These are phyloP conservation scores for Stegana nigrithorax DNA, from an alignment of 2,888 invertebrate species.

Conservation along the genomic window DNA sequence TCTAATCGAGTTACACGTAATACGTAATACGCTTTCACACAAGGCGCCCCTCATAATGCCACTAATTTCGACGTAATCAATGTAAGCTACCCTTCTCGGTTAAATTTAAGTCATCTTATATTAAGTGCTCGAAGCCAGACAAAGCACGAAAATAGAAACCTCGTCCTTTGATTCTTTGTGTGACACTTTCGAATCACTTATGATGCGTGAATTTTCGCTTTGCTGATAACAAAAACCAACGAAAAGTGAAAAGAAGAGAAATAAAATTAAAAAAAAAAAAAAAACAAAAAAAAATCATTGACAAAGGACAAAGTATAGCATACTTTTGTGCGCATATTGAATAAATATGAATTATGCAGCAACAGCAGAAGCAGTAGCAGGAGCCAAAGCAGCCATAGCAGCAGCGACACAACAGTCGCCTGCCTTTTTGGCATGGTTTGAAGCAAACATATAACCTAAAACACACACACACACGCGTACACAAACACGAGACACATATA, in stretches of 20 bases:
- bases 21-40: too few relatives aligned
- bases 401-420: too few relatives aligned
- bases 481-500: too few relatives aligned
- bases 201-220: conserved; percentile 27
- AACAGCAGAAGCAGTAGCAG: too few relatives aligned
- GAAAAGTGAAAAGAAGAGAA: conserved; percentile 9
- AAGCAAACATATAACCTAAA: background rate
- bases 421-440: conserved; percentile 8
- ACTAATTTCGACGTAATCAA: background rate
- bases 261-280: background rate
- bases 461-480: background rate
- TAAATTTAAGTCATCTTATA: too few relatives aligned
- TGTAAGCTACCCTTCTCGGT: conserved; percentile 3
- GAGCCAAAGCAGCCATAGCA: too few relatives aligned
- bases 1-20: too few relatives aligned
- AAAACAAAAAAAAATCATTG: background rate
- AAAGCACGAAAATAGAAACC: conserved; percentile 26
- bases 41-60: background rate
- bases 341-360: too few relatives aligned
- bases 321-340: conserved; percentile 49
- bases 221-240: conserved; percentile 26
- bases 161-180: conserved; percentile 32
- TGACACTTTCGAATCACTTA: conserved; percentile 57
- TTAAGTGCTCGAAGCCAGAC: too few relatives aligned
- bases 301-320: conserved; percentile 36